These are phyloP conservation scores for Bombus haemorrhoidalis DNA, from an alignment of 1,140 invertebrate species.

Conservation along the genomic window DNA sequence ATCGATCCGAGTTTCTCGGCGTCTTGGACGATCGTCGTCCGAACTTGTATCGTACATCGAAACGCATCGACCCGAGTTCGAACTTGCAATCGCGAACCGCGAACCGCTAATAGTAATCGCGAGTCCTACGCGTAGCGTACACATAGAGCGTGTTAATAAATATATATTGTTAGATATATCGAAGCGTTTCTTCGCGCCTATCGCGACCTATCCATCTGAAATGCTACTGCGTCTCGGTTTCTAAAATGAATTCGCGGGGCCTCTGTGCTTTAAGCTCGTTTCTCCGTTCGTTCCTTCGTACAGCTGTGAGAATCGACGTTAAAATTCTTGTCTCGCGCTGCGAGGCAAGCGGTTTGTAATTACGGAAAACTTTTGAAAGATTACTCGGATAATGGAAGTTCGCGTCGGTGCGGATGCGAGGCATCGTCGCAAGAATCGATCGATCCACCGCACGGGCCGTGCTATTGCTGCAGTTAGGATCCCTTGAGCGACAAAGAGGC, in stretches of 20 bases:
- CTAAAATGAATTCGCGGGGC: background rate
- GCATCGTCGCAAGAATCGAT: constrained; percentile 37
- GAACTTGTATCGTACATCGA: too few relatives aligned
- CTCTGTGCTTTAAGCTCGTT: background rate
- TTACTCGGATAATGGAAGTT: constrained; percentile 34
- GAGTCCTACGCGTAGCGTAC: too few relatives aligned
- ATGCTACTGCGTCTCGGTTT: too few relatives aligned
- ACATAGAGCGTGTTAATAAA: too few relatives aligned
- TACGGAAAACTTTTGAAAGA: background rate
- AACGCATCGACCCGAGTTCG: too few relatives aligned
- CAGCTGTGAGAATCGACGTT: background rate
- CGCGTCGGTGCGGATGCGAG: constrained; percentile 71
- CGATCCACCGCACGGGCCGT: constrained; percentile 66
- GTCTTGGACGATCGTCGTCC: too few relatives aligned
- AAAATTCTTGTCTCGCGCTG: background rate
- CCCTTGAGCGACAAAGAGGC: constrained; percentile 71
- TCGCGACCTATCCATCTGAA: too few relatives aligned
- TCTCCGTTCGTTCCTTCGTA: background rate
- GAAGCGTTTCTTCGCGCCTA: too few relatives aligned
- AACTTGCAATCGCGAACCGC: too few relatives aligned
- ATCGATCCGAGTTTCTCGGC: too few relatives aligned
- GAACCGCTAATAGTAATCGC: too few relatives aligned
- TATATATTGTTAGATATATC: too few relatives aligned
- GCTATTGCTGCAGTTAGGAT: constrained; percentile 71
- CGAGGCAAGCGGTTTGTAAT: background rate